Evolutionary conservation across 2,888 invertebrate genomes (phyloP).

Genomic region (Hirtodrosophila duncani): DNA sequence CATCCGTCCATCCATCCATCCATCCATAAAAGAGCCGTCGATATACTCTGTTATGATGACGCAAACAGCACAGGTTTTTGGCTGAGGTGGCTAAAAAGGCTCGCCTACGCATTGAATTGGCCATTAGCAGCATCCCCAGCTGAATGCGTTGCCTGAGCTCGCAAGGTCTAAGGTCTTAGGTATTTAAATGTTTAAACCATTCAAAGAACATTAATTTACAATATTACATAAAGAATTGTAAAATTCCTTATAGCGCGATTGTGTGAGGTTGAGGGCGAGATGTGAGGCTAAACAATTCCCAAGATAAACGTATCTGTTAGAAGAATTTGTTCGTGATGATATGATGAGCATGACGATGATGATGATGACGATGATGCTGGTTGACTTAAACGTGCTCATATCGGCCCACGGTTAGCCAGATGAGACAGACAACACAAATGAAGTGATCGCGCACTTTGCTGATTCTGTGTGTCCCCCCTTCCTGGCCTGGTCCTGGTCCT

Average conservation of each 20-base stretch:
- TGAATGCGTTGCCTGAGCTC: slow-evolving; percentile 42
- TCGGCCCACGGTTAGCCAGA: slow-evolving; percentile 37
- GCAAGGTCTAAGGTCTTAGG: slow-evolving; percentile 64
- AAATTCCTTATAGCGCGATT: slow-evolving; percentile 73
- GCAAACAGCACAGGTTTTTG: no score
- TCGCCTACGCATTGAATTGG: slow-evolving; percentile 47
- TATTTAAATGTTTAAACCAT: slow-evolving; percentile 61
- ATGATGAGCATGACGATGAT: slow-evolving; percentile 41
- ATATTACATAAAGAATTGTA: slow-evolving; percentile 70
- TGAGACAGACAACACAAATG: slow-evolving; percentile 17
- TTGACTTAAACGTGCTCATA: slow-evolving; percentile 32
- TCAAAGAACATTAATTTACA: slow-evolving; percentile 50
- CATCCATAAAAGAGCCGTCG: no score
- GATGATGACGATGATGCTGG: slow-evolving; percentile 43
- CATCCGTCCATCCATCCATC: slow-evolving; percentile 16
- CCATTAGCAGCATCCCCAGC: no score
- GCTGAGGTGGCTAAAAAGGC: slow-evolving; percentile 54
- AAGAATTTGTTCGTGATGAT: slow-evolving; percentile 30
- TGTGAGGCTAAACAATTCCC: slow-evolving; percentile 18
- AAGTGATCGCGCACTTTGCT: slow-evolving; percentile 15
- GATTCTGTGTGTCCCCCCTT: slow-evolving; percentile 16
- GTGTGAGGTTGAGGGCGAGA: slow-evolving; percentile 54
- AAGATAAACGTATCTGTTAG: slow-evolving; percentile 36
- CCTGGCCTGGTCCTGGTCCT: slow-evolving; percentile 21
- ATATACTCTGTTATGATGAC: no score